These are phyloP conservation scores for Rhabditoides inermis DNA, from an alignment of 2,888 invertebrate genomes.

Conservation along the genomic window DNA sequence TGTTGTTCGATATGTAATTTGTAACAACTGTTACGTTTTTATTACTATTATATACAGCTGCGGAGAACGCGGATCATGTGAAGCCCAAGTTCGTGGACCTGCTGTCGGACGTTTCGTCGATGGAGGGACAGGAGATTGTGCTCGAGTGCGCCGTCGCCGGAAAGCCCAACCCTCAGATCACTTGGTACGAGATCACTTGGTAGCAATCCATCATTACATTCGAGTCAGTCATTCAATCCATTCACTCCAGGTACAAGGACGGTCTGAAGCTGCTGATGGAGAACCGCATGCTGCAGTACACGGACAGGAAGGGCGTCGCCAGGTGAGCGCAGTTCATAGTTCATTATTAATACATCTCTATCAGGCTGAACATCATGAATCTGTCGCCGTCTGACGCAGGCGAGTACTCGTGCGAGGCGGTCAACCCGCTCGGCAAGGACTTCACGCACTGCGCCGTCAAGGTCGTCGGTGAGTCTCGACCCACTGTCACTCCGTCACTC, in stretches of 20 bases:
- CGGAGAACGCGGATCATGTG: constrained; percentile 24
- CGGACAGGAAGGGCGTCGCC: constrained; percentile 44
- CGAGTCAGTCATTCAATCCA: background rate
- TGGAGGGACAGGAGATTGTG: constrained; percentile 40
- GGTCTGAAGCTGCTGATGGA: constrained; percentile 46
- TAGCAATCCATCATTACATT: too few relatives aligned
- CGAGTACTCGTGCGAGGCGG: constrained; percentile 48
- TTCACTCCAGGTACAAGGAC: constrained; percentile 41
- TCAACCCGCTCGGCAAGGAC: constrained; percentile 44
- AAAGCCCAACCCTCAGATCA: constrained; percentile 34
- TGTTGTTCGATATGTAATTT: background rate
- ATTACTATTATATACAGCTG: too few relatives aligned
- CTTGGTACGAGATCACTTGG: too few relatives aligned
- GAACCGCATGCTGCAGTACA: constrained; percentile 48
- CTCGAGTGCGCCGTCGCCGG: constrained; percentile 42
- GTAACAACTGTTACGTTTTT: too few relatives aligned
- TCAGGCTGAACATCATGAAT: constrained; percentile 45
- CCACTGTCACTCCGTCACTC: background rate
- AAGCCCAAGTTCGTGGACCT: constrained; percentile 46
- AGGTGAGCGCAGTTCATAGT: constrained; percentile 1
- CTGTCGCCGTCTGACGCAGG: constrained; percentile 39
- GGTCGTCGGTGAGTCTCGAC: constrained; percentile 26
- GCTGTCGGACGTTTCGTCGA: constrained; percentile 38
- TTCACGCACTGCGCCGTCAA: constrained; percentile 46
- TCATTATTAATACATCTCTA: background rate